Percentiles rank a stretch among this genome's conserved stretches.
phyloP scores from a whole-genome alignment of 2,797 vertebrate species.

The Acanthopagrus latus region DNA sequence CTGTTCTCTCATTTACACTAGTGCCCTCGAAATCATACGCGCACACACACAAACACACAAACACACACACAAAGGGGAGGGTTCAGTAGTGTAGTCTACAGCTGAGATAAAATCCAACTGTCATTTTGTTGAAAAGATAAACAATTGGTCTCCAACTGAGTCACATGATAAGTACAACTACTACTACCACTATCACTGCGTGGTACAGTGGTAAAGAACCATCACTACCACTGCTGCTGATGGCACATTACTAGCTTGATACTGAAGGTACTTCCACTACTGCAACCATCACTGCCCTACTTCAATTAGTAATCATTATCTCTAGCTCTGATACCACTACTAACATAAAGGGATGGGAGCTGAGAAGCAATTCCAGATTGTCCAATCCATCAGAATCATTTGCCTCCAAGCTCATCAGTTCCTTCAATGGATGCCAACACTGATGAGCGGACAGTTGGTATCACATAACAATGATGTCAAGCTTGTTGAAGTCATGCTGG shows the following conservation, averaged over 20 bases:
- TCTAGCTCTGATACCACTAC: no score
- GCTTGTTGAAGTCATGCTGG: no score
- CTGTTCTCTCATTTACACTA: constrained; percentile 64
- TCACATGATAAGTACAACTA: constrained; percentile 21
- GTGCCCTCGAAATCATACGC: constrained; percentile 37
- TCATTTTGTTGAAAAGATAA: constrained; percentile 44
- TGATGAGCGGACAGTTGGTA: no score
- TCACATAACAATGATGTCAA: no score
- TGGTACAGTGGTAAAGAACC: no score
- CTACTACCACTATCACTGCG: not conserved
- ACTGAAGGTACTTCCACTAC: not conserved
- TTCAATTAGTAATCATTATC: no score
- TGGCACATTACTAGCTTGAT: not conserved
- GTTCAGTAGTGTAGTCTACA: not conserved
- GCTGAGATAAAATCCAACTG: constrained; percentile 52
- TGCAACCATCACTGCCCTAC: no score
- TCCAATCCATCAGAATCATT: no score
- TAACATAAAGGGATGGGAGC: no score
- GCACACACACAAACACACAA: constrained; percentile 20
- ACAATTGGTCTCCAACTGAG: constrained; percentile 25
- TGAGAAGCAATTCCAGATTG: no score
- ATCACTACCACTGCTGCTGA: not conserved
- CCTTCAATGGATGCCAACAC: no score
- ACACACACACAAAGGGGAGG: constrained; percentile 20
- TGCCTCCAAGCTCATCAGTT: no score